Evolutionary conservation across 2,113 vertebrate species (phyloP), one percentile per base, ranked within the genome.

Genomic region (Nannospalax galili): DNA sequence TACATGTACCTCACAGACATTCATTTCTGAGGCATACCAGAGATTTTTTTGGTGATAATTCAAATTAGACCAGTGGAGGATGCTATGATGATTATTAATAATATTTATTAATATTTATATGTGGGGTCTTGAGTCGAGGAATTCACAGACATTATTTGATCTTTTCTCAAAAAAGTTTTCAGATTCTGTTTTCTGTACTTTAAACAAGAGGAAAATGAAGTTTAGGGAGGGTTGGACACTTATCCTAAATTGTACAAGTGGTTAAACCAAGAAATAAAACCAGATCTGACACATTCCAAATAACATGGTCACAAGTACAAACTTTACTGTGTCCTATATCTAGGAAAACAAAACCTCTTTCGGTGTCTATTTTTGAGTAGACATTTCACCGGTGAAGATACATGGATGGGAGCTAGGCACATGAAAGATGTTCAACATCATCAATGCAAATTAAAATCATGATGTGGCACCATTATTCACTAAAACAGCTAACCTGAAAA

Each of bases 121-220:
- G 22, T 75, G 7, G 45, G 32, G 30, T 12, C 24, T 78, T n/a
- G 75, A 87, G 30, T 92, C 48, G 45, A 84, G n/a, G 45, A 48
- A 42, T 86, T 93, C 20, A 72, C 22, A 89, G 8, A 42, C 30
- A 62, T 56, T 85, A 87, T 67, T 87, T 89, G 37, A 77, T 77
- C 11, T 35, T 78, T 62, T 69, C 56, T 78, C 42, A 56, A 91
- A 28, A n/a, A 75, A 3, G 37, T 60, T 78, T 56, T 40, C 4
- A 42, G 42, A 69, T n/a, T 87, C n/a, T 90, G 17, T 67, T 92
- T 75, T 73, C 42, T 45, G 90, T 12, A 79, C 80, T 94, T 90
- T 80, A 70, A 14, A 84, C 20, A 87, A 77, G 64, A 92, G 14
- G 52, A 88, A 94, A 82, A 90, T 37, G 75, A 93, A 91, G 35